These are phyloP conservation scores for Percina caprodes DNA, from an alignment of 2,113 vertebrate species.

Conservation along the genomic window DNA sequence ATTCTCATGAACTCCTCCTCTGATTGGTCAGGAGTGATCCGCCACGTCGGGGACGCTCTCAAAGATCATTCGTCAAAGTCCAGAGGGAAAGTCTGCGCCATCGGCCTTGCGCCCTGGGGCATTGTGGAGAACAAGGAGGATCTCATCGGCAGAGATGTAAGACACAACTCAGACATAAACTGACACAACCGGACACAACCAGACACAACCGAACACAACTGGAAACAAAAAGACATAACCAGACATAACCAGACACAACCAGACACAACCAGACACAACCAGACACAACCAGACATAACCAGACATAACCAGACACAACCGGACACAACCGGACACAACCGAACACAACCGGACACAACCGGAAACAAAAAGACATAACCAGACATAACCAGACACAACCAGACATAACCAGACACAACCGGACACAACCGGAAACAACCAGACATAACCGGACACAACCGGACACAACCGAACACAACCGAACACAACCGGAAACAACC, in stretches of 20 bases:
- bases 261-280: no score
- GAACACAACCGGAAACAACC: no score
- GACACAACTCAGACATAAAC: conserved; percentile 42
- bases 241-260: neutral
- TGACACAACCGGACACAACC: neutral
- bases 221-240: neutral
- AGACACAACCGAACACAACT: no score
- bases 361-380: rapidly evolving
- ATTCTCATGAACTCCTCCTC: neutral
- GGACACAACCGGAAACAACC: no score
- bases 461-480: no score
- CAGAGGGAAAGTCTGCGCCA: conserved; percentile 93
- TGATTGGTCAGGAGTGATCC: conserved; percentile 89
- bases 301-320: no score
- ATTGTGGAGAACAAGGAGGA: conserved; percentile 97
- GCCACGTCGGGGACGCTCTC: conserved; percentile 96
- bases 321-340: no score
- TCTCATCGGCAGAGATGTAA: conserved; percentile 94
- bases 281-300: no score
- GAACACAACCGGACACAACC: neutral
- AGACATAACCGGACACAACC: no score
- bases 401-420: neutral
- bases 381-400: neutral
- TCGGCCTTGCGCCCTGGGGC: conserved; percentile 97
- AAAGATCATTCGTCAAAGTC: conserved; percentile 99